Percentiles rank a stretch among this genome's conserved stretches.
Conservation (phyloP, 2,888 invertebrate species). For the Lagria hirta region DNA sequence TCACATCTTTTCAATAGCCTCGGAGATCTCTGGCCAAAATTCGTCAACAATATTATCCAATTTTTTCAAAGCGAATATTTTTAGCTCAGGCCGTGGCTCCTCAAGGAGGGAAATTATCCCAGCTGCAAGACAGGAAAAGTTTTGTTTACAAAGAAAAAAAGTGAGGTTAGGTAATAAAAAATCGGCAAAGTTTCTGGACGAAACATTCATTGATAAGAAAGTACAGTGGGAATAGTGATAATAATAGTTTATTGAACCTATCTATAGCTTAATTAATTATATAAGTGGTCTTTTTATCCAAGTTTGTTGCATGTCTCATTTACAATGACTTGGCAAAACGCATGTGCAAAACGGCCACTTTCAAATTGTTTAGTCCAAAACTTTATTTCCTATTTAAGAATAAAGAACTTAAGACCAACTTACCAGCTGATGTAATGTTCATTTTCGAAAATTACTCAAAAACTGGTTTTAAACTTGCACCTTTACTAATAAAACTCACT, state of each 20-base stretch:
- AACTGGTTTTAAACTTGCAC: too few relatives aligned
- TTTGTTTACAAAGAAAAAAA: constrained; percentile 5
- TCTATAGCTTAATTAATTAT: not conserved
- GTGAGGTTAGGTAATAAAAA: not conserved
- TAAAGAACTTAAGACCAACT: constrained; percentile 13
- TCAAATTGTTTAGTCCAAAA: constrained; percentile 20
- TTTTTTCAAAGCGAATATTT: constrained; percentile 90
- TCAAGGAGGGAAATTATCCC: constrained; percentile 95
- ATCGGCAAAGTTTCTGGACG: not conserved
- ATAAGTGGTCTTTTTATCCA: constrained; percentile 14
- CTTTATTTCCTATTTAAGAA: constrained; percentile 12
- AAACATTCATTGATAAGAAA: not conserved
- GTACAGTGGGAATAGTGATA: not conserved
- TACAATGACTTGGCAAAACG: constrained; percentile 47
- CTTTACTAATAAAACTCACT: too few relatives aligned
- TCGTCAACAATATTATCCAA: constrained; percentile 93
- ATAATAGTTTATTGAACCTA: not conserved
- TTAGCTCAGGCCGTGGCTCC: constrained; percentile 90
- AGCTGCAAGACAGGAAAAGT: constrained; percentile 57
- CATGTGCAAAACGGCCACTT: constrained; percentile 34
- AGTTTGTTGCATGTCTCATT: constrained; percentile 11
- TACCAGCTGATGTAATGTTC: constrained; percentile 61
- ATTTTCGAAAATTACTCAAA: constrained; percentile 51
- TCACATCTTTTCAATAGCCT: constrained; percentile 94
- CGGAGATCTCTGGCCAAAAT: constrained; percentile 99